These are phyloP conservation scores for Furcula furcula DNA, from an alignment of 2,888 invertebrate genomes.

Conservation along the genomic window DNA sequence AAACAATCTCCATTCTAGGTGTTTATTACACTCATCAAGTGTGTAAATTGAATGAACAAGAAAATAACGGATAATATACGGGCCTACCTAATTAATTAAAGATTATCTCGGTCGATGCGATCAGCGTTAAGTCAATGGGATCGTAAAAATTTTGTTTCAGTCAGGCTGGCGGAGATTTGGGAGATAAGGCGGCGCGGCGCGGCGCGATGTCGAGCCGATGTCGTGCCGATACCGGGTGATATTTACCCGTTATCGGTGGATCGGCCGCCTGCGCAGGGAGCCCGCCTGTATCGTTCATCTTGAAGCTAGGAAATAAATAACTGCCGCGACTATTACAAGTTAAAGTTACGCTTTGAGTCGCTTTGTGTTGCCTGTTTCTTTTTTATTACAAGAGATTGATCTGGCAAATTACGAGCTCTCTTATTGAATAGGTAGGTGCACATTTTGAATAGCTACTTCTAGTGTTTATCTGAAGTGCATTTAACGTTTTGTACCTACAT, in stretches of 20 bases:
- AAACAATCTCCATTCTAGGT: constrained; percentile 55
- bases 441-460: not conserved
- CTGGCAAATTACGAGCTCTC: not conserved
- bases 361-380: constrained; percentile 1
- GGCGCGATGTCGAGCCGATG: constrained; percentile 42
- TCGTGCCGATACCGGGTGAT: constrained; percentile 61
- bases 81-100: constrained; percentile 63
- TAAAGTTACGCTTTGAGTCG: constrained; percentile 12
- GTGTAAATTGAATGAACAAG: constrained; percentile 63
- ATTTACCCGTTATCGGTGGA: constrained; percentile 63
- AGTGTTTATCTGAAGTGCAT: too few relatives aligned
- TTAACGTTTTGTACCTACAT: too few relatives aligned
- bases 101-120: constrained; percentile 55
- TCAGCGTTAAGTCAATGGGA: constrained; percentile 55
- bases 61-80: constrained; percentile 57
- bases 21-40: constrained; percentile 59
- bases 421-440: not conserved
- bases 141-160: constrained; percentile 57
- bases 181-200: constrained; percentile 21
- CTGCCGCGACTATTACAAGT: constrained; percentile 33
- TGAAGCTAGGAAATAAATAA: constrained; percentile 47
- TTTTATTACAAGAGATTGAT: not conserved
- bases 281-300: constrained; percentile 47
- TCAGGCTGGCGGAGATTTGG: constrained; percentile 47
- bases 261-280: constrained; percentile 54